Evolutionary conservation across 2,797 vertebrate species (phyloP).

Genomic region (Amphiprion clarkii): DNA sequence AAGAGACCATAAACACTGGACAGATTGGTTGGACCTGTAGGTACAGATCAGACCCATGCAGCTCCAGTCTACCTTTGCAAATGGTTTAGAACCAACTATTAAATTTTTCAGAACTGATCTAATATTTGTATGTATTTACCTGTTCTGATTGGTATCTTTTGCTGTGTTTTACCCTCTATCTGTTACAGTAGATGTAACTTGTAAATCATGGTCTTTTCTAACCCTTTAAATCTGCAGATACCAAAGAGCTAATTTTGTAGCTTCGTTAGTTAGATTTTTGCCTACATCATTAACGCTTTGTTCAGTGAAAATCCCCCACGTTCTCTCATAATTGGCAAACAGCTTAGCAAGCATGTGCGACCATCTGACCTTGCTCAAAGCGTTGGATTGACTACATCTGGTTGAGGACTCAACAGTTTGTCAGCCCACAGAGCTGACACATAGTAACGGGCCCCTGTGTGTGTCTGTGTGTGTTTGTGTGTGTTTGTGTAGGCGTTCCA

Average conservation of each 20-base stretch:
- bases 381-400: constrained; percentile 37
- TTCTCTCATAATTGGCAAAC: constrained; percentile 7
- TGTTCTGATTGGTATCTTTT: too few relatives aligned
- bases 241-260: not conserved
- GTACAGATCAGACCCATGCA: too few relatives aligned
- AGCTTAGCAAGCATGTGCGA: constrained; percentile 17
- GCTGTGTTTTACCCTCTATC: too few relatives aligned
- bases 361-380: constrained; percentile 24
- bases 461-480: constrained; percentile 44
- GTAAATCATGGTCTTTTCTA: too few relatives aligned
- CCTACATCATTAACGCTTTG: not conserved
- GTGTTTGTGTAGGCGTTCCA: constrained; percentile 79
- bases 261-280: not conserved
- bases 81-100: too few relatives aligned
- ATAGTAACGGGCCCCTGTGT: constrained; percentile 38
- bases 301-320: not conserved
- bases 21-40: too few relatives aligned
- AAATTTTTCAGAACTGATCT: too few relatives aligned
- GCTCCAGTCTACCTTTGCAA: too few relatives aligned
- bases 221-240: not conserved
- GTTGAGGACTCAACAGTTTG: constrained; percentile 41
- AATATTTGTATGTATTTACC: too few relatives aligned
- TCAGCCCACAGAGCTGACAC: constrained; percentile 32
- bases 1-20: too few relatives aligned
- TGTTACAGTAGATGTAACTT: too few relatives aligned